Evolutionary conservation across 2,888 invertebrate species (phyloP), one percentile per base, ranked within the genome.

Genomic region (Augiades crinisus): DNA sequence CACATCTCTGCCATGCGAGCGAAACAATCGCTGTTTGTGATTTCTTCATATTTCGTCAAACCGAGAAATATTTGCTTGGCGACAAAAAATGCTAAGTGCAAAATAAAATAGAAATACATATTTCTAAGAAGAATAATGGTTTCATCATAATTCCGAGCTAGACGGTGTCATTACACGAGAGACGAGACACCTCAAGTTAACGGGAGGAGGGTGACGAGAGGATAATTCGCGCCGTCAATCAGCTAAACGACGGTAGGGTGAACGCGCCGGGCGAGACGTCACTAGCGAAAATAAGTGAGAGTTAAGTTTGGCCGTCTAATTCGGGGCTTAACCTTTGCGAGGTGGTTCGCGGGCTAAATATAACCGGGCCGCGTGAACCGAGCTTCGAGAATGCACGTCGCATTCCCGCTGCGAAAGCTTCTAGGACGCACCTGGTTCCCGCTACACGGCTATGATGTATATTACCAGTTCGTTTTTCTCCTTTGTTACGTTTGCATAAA

Each of bases 301-400:
- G 81, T 85, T 85, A 86, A 86, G 83, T 85, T 84, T 83, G 79
- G 81, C 73, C 56, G 60, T 78, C 85, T 85, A 83, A 82, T 76
- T 86, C 71, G 68, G 81, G 72, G 69, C 61, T 73, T 78, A 82
- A 84, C 86, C 86, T 86, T 86, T 86, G 24, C 70, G 79, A 77
- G 75, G 78, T 71, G 68, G 72, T 70, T 69, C 67, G 74, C 67
- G 60, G 54, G 58, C 72, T 86, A 86, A 80, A 75, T 73, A 76
- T 82, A 82, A 47, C 56, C 43, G 54, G 62, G 45, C 43, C 43
- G 58, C 52, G 50, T 46, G 59, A 61, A 54, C 58, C 62, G 65
- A 59, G 65, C 74, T 63, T 69, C 63, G 71, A 67, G 77, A 75
- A 77, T 76, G 81, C 76, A 70, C 57, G 60, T 57, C 65, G 65